Percentiles rank a stretch among this genome's conserved stretches.
phyloP scores from a whole-genome alignment of 30 jellyfish, hydroid and myxozoan genomes.

The Hydra vulgaris region DNA sequence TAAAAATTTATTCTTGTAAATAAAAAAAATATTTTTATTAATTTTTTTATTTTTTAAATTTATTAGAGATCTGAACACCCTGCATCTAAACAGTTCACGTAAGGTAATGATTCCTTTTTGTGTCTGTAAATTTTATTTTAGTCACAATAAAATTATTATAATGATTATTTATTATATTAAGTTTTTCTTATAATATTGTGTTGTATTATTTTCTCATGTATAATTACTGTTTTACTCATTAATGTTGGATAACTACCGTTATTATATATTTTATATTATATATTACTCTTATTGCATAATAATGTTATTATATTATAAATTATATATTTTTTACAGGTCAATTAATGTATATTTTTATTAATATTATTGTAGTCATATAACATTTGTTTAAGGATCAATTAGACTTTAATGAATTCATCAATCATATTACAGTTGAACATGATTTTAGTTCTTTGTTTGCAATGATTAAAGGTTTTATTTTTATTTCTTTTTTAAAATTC shows the following conservation, averaged over 20 bases:
- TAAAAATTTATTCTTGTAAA: too few relatives aligned
- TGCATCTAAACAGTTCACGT: background rate
- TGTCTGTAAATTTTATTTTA: background rate
- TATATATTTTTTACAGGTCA: background rate
- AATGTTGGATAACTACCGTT: too few relatives aligned
- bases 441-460: conserved; percentile 9
- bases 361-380: background rate
- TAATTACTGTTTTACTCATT: too few relatives aligned
- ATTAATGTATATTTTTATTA: background rate
- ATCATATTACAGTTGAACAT: conserved; percentile 14
- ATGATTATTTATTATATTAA: too few relatives aligned
- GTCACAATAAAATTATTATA: too few relatives aligned
- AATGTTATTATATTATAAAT: too few relatives aligned
- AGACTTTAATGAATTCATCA: conserved; percentile 4
- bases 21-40: too few relatives aligned
- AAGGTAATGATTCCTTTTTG: background rate
- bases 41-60: background rate
- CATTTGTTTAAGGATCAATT: conserved; percentile 5
- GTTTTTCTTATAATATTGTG: too few relatives aligned
- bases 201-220: too few relatives aligned
- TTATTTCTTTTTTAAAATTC: background rate
- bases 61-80: background rate
- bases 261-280: too few relatives aligned
- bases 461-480: conserved; percentile 13
- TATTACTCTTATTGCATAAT: too few relatives aligned